Evolutionary conservation across 2,797 vertebrate species (phyloP), one percentile per base, ranked within the genome.

Genomic region (Cossypha dichroa): DNA sequence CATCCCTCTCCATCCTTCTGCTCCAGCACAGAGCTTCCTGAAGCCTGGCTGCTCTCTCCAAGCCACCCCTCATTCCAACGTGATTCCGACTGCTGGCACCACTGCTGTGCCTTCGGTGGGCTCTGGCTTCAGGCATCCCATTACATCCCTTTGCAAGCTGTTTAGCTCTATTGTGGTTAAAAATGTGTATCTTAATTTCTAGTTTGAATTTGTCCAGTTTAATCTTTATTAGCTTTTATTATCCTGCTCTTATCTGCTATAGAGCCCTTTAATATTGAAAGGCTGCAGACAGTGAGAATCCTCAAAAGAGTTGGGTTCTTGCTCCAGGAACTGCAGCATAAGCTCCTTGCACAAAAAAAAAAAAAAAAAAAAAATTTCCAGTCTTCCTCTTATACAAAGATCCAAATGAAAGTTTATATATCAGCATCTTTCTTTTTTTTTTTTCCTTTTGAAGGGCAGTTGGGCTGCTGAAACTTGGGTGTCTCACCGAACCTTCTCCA

Each of bases 251-350:
- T 66, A 89, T 94, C 66, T 93, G 76, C 75, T 81, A 16, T 62
- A 84, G 93, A 91, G 72, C 9, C 75, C 72, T 95, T 94, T 88
- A 90, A 83, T 91, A 86, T 49, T 82, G 70, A 92, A 93, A 90
- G 55, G 62, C 89, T 90, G 43, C 43, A 92, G 82, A 78, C 34
- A 93, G 55, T 21, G 63, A 75, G 87, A 84, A 91, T 91, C 55
- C 73, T 93, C 6, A 0, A 33, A 81, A 78, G 89, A 94, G 58
- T 51, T 72, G 51, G 28, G 41, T 46, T 91, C 84, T 75, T 48
- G 36, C 75, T 85, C 41, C 68, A 69, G 68, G 69, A 92, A 72
- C 58, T 88, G 56, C 69, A 83, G 81, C 66, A 85, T 91, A 92
- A 31, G 31, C 36, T 96, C 48, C 60, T 73, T 63, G n/a, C 41